Base-by-base conservation (phyloP, 2,888 invertebrate genomes). In the Trachelus troglodyta region DNA sequence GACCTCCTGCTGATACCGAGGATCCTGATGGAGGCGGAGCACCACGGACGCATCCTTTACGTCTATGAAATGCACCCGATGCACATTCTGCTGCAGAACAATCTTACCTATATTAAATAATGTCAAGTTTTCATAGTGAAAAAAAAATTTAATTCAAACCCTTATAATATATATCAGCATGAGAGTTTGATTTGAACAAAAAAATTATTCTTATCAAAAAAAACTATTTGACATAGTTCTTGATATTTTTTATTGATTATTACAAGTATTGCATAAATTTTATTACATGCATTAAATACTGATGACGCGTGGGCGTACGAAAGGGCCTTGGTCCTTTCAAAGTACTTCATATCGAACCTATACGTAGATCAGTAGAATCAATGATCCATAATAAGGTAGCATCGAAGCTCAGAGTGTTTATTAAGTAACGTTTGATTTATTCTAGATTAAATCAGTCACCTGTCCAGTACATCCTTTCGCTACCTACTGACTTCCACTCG, bases 1-100 rank as follows among this genome's bases (percentile, higher is more conserved):
- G 81, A 79, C 83, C 86, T 84, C 87, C 87, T 79, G 85, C 85
- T 84, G 87, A 76, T 37, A 73, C 79, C 76, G 74, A 79, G 75
- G 78, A 78, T 76, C 35, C 40, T 69, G 76, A 76, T 30, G 75
- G 35, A 74, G 79, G 79, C 79, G 79, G 79, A 76, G 79, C 79
- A 79, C 79, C 76, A 30, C 30, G 74, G 35, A 15, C 33, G 31
- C 71, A 34, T 71, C 33, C 71, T 71, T 34, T 34, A 71, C 23
- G 40, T 40, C 40, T 56, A 56, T 56, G 56, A 56, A 56, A 56
- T 56, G 56, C 56, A 56, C 56, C 56, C 56, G 23, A 56, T 56
- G 56, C 56, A 23, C 23, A 9, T 56, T 56, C 23, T 56, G 56
- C 23, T 56, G 23, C 56, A 56, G 56, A 56, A 23, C 56, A 56